phyloP scores from a whole-genome alignment of 2,113 vertebrate species.

The Sclerurus mexicanus region DNA sequence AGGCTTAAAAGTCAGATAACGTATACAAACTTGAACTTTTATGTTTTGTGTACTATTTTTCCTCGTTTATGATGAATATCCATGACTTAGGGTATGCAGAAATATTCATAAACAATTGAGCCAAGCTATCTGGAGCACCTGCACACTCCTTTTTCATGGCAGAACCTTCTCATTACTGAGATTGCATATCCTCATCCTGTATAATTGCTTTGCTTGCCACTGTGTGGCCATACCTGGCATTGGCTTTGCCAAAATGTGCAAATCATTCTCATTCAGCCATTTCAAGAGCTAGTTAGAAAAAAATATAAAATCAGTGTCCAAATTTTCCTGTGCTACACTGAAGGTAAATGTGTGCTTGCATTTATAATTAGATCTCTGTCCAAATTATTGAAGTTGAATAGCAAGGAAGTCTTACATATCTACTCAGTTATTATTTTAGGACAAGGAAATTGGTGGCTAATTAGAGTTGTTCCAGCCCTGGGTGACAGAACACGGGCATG shows the following conservation, averaged over 20 bases:
- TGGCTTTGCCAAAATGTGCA: background rate
- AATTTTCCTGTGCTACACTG: background rate
- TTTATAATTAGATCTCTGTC: background rate
- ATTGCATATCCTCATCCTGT: background rate
- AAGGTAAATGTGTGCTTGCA: background rate
- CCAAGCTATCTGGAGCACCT: background rate
- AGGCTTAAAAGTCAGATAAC: background rate
- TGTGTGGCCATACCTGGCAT: background rate
- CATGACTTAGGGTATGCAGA: background rate
- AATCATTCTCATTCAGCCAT: background rate
- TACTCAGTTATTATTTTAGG: background rate
- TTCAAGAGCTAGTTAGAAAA: background rate
- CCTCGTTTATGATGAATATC: background rate
- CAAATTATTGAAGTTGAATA: background rate
- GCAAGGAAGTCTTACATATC: background rate
- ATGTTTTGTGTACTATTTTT: background rate
- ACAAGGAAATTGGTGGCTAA: background rate
- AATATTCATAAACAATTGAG: background rate
- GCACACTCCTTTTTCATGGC: background rate
- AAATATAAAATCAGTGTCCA: background rate
- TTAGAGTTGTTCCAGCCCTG: background rate
- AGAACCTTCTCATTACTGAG: background rate
- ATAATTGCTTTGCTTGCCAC: background rate
- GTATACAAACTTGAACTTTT: background rate
- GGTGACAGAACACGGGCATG: accelerated